Base-by-base conservation (phyloP, 2,888 invertebrate genomes). In the Nomada fucata region DNA sequence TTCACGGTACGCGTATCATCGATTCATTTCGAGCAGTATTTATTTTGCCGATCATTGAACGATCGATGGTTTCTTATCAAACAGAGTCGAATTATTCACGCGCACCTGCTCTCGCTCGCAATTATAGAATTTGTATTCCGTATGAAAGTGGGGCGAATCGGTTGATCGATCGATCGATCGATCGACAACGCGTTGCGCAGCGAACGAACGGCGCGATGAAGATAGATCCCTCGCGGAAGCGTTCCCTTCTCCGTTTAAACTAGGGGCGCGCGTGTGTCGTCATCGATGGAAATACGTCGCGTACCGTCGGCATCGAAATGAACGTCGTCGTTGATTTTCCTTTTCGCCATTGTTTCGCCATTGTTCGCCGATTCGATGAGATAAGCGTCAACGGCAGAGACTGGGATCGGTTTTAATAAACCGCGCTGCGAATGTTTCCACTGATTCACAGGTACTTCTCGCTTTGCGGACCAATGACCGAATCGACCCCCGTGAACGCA, bases 321-420 rank as follows among this genome's bases (percentile, higher is more conserved):
- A 61, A 44, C 47, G 23, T 52, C 11, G 52, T 26, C 61, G 52
- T 42, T 64, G 61, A 57, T 83, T 77, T 83, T 83, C 82, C 61
- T 59, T 68, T 75, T 82, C 83, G 55, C 78, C 78, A 82, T 77
- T 77, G 65, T 78, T 82, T 78, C 73, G 67, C 70, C n/a, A n/a
- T n/a, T n/a, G n/a, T n/a, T n/a, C n/a, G 83, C 77, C 83, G 83
- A 83, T 78, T 74, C 83, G 71, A 83, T 83, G 83, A 82, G 78
- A 74, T 78, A 83, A 83, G 78, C 67, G 83, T 82, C 70, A 83
- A 82, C 67, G 61, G 59, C 79, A 42, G n/a, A 10, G 44, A 36
- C 79, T 71, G 79, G 79, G 79, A 71, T 79, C 65, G 79, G 79
- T 79, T 80, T 80, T 79, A 72, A 72, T 72, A 0, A 79, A 44